These are phyloP conservation scores for Heliocidaris erythrogramma DNA, from an alignment of 35 echinoderm and acorn worm species.

Conservation along the genomic window DNA sequence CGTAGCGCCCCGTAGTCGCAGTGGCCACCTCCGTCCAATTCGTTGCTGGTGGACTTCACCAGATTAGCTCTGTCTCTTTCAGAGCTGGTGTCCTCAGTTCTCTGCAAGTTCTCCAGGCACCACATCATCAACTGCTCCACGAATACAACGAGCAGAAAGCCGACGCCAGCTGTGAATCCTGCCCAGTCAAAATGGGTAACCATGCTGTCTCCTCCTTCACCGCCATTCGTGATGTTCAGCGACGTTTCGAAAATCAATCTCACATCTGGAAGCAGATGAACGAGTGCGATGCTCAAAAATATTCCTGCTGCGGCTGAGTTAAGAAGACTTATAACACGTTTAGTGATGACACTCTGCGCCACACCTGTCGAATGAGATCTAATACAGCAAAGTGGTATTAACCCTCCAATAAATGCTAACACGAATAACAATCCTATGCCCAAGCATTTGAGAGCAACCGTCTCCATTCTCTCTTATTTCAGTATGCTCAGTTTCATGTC, in stretches of 20 bases:
- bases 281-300: conserved; percentile 77
- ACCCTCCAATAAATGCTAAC: background rate
- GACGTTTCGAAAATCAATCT: conserved; percentile 57
- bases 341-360: background rate
- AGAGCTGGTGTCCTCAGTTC: background rate
- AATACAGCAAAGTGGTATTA: background rate
- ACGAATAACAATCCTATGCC: background rate
- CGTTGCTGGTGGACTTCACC: background rate
- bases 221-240: background rate
- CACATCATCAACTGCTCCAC: conserved; percentile 63
- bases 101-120: conserved; percentile 56
- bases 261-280: conserved; percentile 84
- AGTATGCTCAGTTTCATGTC: background rate
- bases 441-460: background rate
- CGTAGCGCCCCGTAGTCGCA: background rate
- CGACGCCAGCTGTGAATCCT: conserved; percentile 64
- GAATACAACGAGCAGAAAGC: conserved; percentile 84
- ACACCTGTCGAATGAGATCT: background rate
- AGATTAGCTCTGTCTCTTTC: background rate
- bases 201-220: background rate
- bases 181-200: conserved; percentile 70
- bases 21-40: background rate
- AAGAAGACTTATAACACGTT: conserved; percentile 66
- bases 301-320: conserved; percentile 88
- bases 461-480: background rate